Conservation (phyloP, 1,140 invertebrate genomes). For the Drosophila punjabiensis region DNA sequence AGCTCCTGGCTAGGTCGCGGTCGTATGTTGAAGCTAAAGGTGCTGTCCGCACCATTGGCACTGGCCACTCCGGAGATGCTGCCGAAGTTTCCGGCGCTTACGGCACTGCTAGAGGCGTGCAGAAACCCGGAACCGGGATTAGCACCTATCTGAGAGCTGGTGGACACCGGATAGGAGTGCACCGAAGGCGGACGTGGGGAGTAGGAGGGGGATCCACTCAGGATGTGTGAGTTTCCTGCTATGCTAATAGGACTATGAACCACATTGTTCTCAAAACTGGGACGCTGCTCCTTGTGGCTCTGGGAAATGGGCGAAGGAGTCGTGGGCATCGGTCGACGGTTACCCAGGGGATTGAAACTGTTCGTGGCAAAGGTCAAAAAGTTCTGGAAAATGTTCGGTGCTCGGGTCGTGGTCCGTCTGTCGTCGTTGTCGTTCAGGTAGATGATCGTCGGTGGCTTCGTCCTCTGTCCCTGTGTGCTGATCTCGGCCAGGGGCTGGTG, state of each 20-base stretch:
- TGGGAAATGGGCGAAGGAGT: constrained; percentile 44
- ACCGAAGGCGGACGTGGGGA: constrained; percentile 35
- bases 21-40: constrained; percentile 80
- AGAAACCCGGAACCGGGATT: constrained; percentile 50
- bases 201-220: constrained; percentile 21
- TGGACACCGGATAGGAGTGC: constrained; percentile 51
- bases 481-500: constrained; percentile 42
- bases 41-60: constrained; percentile 77
- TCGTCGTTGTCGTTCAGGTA: constrained; percentile 73
- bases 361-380: constrained; percentile 72
- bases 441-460: constrained; percentile 81
- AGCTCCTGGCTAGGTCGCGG: constrained; percentile 66
- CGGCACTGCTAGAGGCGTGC: constrained; percentile 70
- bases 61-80: constrained; percentile 75
- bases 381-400: constrained; percentile 78
- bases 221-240: constrained; percentile 13
- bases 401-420: constrained; percentile 60
- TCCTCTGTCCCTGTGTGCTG: constrained; percentile 46
- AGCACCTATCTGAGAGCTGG: constrained; percentile 47
- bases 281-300: constrained; percentile 52
- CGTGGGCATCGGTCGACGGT: constrained; percentile 46
- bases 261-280: constrained; percentile 41
- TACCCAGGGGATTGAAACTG: constrained; percentile 55
- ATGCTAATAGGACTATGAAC: constrained; percentile 58
- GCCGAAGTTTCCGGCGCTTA: constrained; percentile 69